These are phyloP conservation scores for Sorex araneus DNA, from an alignment of 2,113 vertebrate genomes.

Conservation along the genomic window DNA sequence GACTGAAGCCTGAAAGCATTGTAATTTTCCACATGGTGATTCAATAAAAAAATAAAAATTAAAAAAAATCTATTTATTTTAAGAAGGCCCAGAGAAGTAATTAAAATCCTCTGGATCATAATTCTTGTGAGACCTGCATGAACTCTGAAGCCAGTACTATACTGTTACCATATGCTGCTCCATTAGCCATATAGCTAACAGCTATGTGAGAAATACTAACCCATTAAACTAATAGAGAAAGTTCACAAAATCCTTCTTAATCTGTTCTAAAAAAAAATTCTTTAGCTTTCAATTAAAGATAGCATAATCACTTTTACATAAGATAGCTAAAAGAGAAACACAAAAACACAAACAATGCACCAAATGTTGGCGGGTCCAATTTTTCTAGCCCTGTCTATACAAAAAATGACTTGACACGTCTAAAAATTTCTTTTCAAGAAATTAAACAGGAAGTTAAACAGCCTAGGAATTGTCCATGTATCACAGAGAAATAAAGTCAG, in stretches of 20 bases:
- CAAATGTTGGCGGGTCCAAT: not conserved
- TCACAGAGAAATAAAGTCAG: not conserved
- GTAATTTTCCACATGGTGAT: too few species aligned
- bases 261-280: not conserved
- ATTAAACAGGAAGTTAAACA: not conserved
- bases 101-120: slow-evolving; percentile 49
- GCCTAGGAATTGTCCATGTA: not conserved
- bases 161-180: not conserved
- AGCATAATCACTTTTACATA: slow-evolving; percentile 4
- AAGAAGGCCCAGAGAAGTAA: slow-evolving; percentile 30
- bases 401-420: slow-evolving; percentile 46
- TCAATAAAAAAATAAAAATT: too few species aligned
- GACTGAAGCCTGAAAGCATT: too few species aligned
- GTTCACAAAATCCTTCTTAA: slow-evolving; percentile 25
- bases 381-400: not conserved
- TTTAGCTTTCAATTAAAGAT: slow-evolving; percentile 23
- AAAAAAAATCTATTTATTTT: not conserved
- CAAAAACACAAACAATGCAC: not conserved
- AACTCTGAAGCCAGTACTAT: not conserved
- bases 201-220: not conserved
- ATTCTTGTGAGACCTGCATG: not conserved
- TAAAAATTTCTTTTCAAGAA: not conserved
- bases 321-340: not conserved
- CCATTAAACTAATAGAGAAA: not conserved
- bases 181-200: not conserved